Evolutionary conservation across 2,113 vertebrate species (phyloP), one percentile per base, ranked within the genome.

Genomic region (Coptodon bakossiorum): DNA sequence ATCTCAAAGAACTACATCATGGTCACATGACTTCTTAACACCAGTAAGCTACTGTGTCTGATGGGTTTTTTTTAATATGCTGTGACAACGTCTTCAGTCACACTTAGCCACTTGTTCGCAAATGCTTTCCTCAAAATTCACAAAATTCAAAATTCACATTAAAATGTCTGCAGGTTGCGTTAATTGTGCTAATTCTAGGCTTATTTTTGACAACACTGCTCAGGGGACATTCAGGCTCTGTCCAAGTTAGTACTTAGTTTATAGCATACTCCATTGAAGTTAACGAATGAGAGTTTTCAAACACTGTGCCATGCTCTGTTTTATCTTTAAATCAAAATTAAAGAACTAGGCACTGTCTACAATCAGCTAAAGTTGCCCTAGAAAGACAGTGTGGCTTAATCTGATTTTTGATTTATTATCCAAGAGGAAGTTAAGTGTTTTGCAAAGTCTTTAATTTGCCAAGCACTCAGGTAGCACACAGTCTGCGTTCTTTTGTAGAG

Each of bases 161-260:
- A 52, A 78, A 0, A 4, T n/a, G 0, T 78, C 45, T 34, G 3
- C 17, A 52, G 27, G 1, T 52, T 31, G 45, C 5, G 4, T 34
- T 34, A 34, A 34, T 12, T 0, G 0, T 5, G 17, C 73, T 50
- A 31, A 78, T 52, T 29, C 29, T n/a, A 52, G 27, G 3, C 4
- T 78, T 13, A 52, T 50, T 0, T 78, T n/a, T 50, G 45, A n/a
- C 17, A 50, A 50, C 24, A 29, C 43, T 31, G 16, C 27, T 2
- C 27, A 13, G 43, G 43, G 43, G 43, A 48, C 24, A 50, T 76
- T 76, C 0, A 50, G 43, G 43, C 4, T 50, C 71, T 76, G 43
- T 48, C 16, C 2, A 76, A 48, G 40, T 29, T 29, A 48, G 9
- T 17, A 5, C 3, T 5, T 19, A 12, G 71, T 50, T 10, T 10